Evolutionary conservation across 2,888 invertebrate genomes (phyloP).

Genomic region (Drosophila fulvimacula): DNA sequence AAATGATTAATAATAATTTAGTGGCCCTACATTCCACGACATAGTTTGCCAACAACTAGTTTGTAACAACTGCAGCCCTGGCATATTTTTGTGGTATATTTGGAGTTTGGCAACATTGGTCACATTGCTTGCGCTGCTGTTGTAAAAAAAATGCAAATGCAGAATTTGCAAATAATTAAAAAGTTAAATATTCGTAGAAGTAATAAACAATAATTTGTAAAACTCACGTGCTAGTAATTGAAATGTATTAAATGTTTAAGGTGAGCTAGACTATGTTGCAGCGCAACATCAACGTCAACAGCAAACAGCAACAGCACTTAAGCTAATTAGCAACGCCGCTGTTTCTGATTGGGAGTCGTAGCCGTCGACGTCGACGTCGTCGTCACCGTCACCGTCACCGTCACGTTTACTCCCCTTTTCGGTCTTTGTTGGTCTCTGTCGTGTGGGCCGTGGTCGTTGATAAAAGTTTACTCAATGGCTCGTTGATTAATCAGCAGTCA

Average conservation of each 20-base stretch:
- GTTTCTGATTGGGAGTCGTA: conserved; percentile 49
- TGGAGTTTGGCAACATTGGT: neutral
- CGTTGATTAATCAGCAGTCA: conserved; percentile 64
- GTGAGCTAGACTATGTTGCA: conserved; percentile 36
- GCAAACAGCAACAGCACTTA: conserved; percentile 20
- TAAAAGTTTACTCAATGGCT: conserved; percentile 40
- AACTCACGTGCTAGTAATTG: conserved; percentile 29
- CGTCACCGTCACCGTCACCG: conserved; percentile 25
- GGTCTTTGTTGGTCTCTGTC: conserved; percentile 59
- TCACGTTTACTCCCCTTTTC: conserved; percentile 74
- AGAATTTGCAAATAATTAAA: conserved; percentile 65
- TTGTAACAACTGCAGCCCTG: conserved; percentile 26
- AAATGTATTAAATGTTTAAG: conserved; percentile 65
- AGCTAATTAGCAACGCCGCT: conserved; percentile 53
- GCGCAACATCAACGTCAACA: neutral
- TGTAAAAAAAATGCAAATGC: conserved; percentile 66
- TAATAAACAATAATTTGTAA: conserved; percentile 35
- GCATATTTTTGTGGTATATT: conserved; percentile 11
- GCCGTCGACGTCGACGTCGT: conserved; percentile 42
- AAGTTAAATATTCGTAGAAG: conserved; percentile 39
- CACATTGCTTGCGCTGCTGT: conserved; percentile 54
- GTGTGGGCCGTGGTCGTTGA: conserved; percentile 55
- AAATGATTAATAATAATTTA: neutral
- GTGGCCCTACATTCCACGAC: neutral
- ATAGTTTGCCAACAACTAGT: neutral